phyloP scores from a whole-genome alignment of 2,888 invertebrate genomes.

The Adineta ricciae region DNA sequence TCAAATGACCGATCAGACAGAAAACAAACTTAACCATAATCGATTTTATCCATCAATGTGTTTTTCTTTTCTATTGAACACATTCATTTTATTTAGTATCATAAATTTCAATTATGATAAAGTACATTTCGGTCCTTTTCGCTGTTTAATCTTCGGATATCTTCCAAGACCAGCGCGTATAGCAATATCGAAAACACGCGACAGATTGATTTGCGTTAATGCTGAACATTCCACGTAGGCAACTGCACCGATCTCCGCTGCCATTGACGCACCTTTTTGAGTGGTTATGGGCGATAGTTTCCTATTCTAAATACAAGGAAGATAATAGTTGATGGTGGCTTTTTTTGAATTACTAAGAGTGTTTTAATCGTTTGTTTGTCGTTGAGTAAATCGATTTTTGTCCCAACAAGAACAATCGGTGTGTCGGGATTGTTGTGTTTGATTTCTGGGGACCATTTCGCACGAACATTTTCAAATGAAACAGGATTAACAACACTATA shows the following conservation, averaged over 20 bases:
- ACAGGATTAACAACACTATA: constrained; percentile 97
- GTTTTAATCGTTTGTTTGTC: constrained; percentile 89
- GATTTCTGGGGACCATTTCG: constrained; percentile 99
- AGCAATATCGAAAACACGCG: constrained; percentile 98
- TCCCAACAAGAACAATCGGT: constrained; percentile 91
- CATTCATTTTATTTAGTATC: no score
- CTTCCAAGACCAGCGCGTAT: constrained; percentile 75
- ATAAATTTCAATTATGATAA: not conserved
- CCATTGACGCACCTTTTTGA: constrained; percentile 30
- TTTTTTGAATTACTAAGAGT: constrained; percentile 57
- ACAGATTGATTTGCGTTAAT: constrained; percentile 89
- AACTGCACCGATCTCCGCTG: constrained; percentile 26
- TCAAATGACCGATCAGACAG: no score
- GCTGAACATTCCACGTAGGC: constrained; percentile 88
- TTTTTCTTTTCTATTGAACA: no score
- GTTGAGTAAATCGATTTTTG: constrained; percentile 90
- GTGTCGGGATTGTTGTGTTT: constrained; percentile 98
- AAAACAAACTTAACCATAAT: no score
- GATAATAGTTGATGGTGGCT: not conserved
- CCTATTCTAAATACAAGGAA: not conserved
- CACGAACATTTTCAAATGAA: constrained; percentile 96
- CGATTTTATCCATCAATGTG: no score
- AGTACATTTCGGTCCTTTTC: not conserved
- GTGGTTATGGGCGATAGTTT: constrained; percentile 25
- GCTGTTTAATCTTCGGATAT: not conserved